A percentile compares a stretch with the other conserved stretches of the same genome.
phyloP scores from a whole-genome alignment of 2,797 vertebrate species.

The Ataeniobius toweri region DNA sequence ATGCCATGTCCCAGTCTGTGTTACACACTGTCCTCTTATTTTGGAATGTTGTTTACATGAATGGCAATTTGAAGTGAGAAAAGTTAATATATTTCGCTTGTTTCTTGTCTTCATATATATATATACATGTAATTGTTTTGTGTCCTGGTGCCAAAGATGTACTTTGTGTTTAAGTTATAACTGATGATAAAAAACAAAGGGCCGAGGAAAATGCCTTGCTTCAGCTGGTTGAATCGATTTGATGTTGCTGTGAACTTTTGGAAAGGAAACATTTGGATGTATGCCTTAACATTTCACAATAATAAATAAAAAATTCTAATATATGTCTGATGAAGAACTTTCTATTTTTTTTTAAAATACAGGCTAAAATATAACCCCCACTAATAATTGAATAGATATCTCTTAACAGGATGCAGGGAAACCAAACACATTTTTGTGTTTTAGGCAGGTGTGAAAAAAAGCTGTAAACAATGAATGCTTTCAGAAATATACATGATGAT shows the following conservation, averaged over 20 bases:
- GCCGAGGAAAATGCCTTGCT: constrained; percentile 77
- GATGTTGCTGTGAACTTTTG: constrained; percentile 82
- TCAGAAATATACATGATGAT: too few relatives aligned
- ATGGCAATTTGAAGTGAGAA: constrained; percentile 82
- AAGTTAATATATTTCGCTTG: constrained; percentile 96
- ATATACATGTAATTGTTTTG: constrained; percentile 31
- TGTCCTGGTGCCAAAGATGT: constrained; percentile 90
- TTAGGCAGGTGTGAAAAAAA: too few relatives aligned
- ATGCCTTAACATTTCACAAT: constrained; percentile 83
- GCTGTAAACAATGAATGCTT: too few relatives aligned
- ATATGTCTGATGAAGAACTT: constrained; percentile 73
- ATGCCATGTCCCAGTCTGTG: constrained; percentile 75
- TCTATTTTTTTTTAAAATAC: constrained; percentile 9
- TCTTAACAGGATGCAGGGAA: too few relatives aligned
- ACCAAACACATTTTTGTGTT: too few relatives aligned
- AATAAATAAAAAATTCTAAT: constrained; percentile 84
- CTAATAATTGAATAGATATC: too few relatives aligned
- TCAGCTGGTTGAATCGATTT: constrained; percentile 75
- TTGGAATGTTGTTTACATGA: constrained; percentile 92
- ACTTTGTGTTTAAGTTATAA: constrained; percentile 93
- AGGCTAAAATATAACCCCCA: too few relatives aligned
- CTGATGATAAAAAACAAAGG: constrained; percentile 82
- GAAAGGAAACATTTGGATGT: constrained; percentile 77
- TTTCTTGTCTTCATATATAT: constrained; percentile 61
- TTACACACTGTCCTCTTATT: constrained; percentile 60